These are phyloP conservation scores for Notospermus geniculatus DNA, from an alignment of 1,140 invertebrate genomes.

Conservation along the genomic window DNA sequence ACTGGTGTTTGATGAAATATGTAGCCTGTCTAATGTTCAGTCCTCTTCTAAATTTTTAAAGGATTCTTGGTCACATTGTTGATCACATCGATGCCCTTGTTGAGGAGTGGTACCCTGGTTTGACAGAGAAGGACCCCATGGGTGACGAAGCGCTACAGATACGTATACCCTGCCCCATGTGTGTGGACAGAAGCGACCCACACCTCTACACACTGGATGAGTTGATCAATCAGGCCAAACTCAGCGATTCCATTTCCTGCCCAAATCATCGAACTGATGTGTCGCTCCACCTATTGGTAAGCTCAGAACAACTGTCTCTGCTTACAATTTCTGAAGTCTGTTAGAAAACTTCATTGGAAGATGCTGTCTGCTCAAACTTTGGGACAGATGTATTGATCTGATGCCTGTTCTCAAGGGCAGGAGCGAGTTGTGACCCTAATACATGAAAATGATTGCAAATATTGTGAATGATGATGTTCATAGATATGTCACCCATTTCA, in stretches of 20 bases:
- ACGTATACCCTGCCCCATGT: slow-evolving; percentile 85
- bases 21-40: not conserved
- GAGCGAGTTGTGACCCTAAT: too few relatives aligned
- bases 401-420: too few relatives aligned
- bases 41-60: slow-evolving; percentile 54
- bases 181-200: slow-evolving; percentile 61
- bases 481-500: slow-evolving; percentile 15
- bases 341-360: too few relatives aligned
- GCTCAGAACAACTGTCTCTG: slow-evolving; percentile 6
- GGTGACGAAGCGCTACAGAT: slow-evolving; percentile 92
- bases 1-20: too few relatives aligned
- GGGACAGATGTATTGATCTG: too few relatives aligned
- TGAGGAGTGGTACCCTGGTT: slow-evolving; percentile 97
- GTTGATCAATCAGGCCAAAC: slow-evolving; percentile 28
- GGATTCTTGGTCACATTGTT: slow-evolving; percentile 83
- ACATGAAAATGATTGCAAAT: not conserved
- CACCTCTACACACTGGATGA: slow-evolving; percentile 31
- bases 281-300: slow-evolving; percentile 31
- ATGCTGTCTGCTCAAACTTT: too few relatives aligned
- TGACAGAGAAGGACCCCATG: slow-evolving; percentile 93
- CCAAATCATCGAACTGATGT: slow-evolving; percentile 32
- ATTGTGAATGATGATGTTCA: not conserved
- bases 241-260: slow-evolving; percentile 25
- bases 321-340: not conserved
- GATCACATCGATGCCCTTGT: slow-evolving; percentile 95